Evolutionary conservation across 2,888 invertebrate genomes (phyloP), one percentile per base, ranked within the genome.

Genomic region (Cynaeus angustus): DNA sequence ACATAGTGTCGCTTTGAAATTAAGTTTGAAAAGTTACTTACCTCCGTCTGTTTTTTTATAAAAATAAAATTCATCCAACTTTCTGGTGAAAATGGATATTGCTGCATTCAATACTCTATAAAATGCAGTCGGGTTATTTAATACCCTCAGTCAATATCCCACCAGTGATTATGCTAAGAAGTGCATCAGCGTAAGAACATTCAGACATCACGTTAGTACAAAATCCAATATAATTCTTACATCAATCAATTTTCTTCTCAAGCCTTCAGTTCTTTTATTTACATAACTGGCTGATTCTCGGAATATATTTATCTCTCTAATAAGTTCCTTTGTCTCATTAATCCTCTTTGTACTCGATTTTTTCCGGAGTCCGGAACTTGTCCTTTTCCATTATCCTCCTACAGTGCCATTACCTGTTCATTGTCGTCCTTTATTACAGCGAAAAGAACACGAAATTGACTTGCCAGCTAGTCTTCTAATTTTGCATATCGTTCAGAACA

Each of bases 361-460:
- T 58, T 58, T 58, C 41, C 53, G 53, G 53, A 33, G 28, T 21
- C 37, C 55, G 38, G 55, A 55, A 58, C 41, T 58, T 58, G 58
- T 58, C 26, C 10, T 12, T 43, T 16, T 58, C 41, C 43, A 58
- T 58, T 41, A 58, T 41, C 43, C 58, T 10, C 13, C 30, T 9
- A n/a, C 33, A 8, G 2, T 26, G 13, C 53, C 13, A 53, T 53
- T 53, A 53, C 53, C 37, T 33, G 53, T 53, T 37, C 38, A 37
- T 53, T 38, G 38, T 38, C 53, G 53, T 14, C 53, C 9, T 26
- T 50, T 50, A 50, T 46, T 46, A 46, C 16, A 16, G 12, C 7
- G n/a, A 43, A 46, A 46, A 46, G 46, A 46, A 46, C 46, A 13
- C 14, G 46, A 46, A n/a, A 50, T 28, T 50, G 48, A 50, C 48